Evolutionary conservation across 35 echinoderm and acorn worm species (phyloP).

Genomic region (Ophiothrix spiculata): DNA sequence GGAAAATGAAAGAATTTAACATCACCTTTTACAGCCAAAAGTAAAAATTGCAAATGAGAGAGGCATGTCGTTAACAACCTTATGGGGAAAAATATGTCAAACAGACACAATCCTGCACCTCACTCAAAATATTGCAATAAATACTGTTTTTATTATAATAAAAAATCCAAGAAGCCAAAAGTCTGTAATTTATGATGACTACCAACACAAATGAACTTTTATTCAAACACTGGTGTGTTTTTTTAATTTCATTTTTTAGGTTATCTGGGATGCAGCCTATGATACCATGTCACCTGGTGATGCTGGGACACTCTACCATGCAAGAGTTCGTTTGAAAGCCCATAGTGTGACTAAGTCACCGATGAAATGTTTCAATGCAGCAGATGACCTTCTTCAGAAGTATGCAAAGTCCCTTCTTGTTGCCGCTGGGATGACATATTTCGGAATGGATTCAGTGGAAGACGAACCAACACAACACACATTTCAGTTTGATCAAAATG

Average conservation of each 20-base stretch:
- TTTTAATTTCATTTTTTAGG: constrained; percentile 4
- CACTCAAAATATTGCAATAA: too few species aligned
- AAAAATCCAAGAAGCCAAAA: too few species aligned
- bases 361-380: constrained; percentile 38
- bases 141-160: too few species aligned
- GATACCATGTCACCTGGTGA: constrained; percentile 26
- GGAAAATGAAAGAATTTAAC: too few species aligned
- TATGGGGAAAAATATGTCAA: too few species aligned
- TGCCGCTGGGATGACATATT: constrained; percentile 11
- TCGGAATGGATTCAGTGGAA: constrained; percentile 26
- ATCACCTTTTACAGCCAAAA: too few species aligned
- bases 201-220: too few species aligned
- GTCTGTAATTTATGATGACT: too few species aligned
- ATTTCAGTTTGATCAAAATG: background rate
- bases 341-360: constrained; percentile 32
- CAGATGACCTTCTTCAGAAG: constrained; percentile 22
- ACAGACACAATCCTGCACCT: too few species aligned
- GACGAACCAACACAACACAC: constrained; percentile 18
- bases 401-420: constrained; percentile 24
- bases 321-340: constrained; percentile 16
- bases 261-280: constrained; percentile 35
- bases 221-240: too few species aligned
- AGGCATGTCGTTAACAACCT: too few species aligned
- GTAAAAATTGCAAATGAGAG: too few species aligned
- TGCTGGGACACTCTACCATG: constrained; percentile 27